Evolutionary conservation across 2,797 vertebrate genomes (phyloP), one percentile per base, ranked within the genome.

Genomic region (Aphelocoma californica): DNA sequence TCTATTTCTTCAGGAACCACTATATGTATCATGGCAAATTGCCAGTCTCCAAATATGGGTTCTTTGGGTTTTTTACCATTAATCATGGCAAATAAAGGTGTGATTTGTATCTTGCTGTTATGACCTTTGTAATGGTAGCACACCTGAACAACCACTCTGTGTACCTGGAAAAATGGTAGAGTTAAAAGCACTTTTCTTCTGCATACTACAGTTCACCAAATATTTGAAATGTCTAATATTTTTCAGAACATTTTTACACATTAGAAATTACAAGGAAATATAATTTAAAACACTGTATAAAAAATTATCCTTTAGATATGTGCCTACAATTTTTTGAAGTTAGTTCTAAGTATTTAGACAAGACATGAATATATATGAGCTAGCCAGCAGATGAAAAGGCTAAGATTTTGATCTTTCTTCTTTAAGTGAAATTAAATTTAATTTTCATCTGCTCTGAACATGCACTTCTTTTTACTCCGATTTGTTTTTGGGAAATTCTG

Each of bases 401-500:
- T 71, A 93, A 71, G 48, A 77, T 83, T 85, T 83, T 70, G 17
- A 74, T 92, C 25, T 74, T 81, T 75, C 16, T 73, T 86, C 36
- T 90, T 79, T 56, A 56, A 56, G 4, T 56, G 17, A 84, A 90
- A 75, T 78, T 42, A 82, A 62, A 44, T 74, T 53, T 40, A 45
- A 67, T 65, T 92, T 93, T 75, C 36, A 77, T 6, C 38, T 65
- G 9, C 57, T 86, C 14, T 62, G 44, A 88, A 54, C 9, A 45
- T 25, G 12, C 1, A 26, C 3, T 65, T 78, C 20, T 67, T 45
- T 77, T 89, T 90, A 64, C 15, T 75, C 10, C 10, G 80, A 13
- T 9, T 65, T 72, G n/a, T 7, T 58, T 50, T 42, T 12, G 13
- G 13, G 7, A 70, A 50, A 53, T 81, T 84, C 26, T 48, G 18